These are phyloP conservation scores for Morinoia aosen DNA, from an alignment of 2,888 invertebrate genomes.

Conservation along the genomic window DNA sequence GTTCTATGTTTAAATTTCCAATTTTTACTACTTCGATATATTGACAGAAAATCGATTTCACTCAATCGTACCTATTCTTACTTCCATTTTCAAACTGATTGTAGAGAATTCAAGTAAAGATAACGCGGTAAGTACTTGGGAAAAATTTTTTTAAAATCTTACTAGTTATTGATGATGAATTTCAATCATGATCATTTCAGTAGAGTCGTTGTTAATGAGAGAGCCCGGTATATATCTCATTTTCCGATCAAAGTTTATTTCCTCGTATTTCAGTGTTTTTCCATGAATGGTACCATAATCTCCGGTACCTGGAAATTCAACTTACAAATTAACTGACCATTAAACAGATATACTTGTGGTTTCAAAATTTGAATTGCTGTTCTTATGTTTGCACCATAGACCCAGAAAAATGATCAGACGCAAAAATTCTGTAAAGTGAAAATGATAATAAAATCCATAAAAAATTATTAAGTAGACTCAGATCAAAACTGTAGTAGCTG, in stretches of 20 bases:
- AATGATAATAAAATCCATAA: neutral
- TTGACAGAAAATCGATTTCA: neutral
- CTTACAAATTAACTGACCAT: neutral
- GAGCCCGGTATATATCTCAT: neutral
- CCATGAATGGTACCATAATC: neutral
- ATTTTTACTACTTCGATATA: neutral
- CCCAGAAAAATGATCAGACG: too few species aligned
- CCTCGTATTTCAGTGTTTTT: neutral
- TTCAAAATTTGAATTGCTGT: neutral
- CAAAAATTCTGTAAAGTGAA: neutral
- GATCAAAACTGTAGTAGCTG: neutral
- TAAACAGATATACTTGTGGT: neutral
- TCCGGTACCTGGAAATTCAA: neutral
- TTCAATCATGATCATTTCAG: neutral
- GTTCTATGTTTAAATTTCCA: neutral
- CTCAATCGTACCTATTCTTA: neutral
- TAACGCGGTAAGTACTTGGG: too few species aligned
- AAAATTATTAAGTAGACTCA: neutral
- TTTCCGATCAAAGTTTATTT: neutral
- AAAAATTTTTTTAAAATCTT: too few species aligned
- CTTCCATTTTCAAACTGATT: neutral
- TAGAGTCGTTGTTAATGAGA: neutral
- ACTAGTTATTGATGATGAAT: neutral
- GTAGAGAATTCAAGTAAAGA: neutral
- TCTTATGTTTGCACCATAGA: neutral